Evolutionary conservation across 2,797 vertebrate species (phyloP).

Genomic region (Darevskia mixta): DNA sequence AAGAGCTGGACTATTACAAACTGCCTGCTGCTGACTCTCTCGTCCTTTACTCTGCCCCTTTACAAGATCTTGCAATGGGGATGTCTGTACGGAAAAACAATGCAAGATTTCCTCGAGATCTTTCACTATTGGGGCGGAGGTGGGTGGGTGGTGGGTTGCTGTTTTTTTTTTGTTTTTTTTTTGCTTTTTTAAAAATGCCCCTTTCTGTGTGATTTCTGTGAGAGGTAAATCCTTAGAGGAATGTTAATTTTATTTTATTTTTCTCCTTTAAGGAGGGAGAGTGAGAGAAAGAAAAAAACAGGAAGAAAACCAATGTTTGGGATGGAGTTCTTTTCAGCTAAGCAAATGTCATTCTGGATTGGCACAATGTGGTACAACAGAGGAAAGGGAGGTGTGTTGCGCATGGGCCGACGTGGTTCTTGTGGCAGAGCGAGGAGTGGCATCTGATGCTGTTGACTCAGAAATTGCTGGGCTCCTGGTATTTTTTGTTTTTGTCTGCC

Average conservation of each 20-base stretch:
- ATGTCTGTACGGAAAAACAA: conserved; percentile 49
- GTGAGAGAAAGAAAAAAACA: neutral
- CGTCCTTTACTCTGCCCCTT: neutral
- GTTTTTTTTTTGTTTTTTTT: too few species aligned
- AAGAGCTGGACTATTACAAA: conserved; percentile 34
- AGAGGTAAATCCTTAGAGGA: conserved; percentile 65
- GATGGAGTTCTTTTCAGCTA: conserved; percentile 65
- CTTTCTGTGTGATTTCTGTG: conserved; percentile 66
- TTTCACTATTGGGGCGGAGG: conserved; percentile 38
- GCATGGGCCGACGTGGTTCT: neutral
- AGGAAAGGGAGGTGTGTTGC: conserved; percentile 41
- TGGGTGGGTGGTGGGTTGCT: too few species aligned
- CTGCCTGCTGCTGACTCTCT: conserved; percentile 37
- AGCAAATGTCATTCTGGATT: conserved; percentile 71
- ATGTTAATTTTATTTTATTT: conserved; percentile 36
- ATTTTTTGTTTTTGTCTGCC: conserved; percentile 39
- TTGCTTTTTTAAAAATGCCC: conserved; percentile 30
- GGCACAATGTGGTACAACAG: conserved; percentile 40
- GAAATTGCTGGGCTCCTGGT: conserved; percentile 47
- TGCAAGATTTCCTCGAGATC: conserved; percentile 53
- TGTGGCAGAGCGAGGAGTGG: conserved; percentile 50
- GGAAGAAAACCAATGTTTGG: conserved; percentile 50
- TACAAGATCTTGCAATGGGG: conserved; percentile 24
- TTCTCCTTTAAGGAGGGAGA: conserved; percentile 71
- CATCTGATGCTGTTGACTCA: conserved; percentile 39